Percentiles rank a stretch among this genome's conserved stretches.
phyloP scores from a whole-genome alignment of 2,888 invertebrate species.

The Nephrotoma guestfalica region DNA sequence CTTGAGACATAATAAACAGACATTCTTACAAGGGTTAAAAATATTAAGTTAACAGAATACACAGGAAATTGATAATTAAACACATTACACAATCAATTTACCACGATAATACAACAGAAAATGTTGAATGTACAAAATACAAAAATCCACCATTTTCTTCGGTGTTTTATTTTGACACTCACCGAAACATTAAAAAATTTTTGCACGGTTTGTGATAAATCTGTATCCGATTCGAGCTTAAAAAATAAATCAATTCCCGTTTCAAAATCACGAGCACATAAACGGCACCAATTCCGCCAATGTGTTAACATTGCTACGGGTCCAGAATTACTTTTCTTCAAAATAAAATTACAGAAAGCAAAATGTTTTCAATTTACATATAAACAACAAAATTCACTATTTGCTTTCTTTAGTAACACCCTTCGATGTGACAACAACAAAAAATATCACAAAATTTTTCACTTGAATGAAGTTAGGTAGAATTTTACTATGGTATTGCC shows the following conservation, averaged over 20 bases:
- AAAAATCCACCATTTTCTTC: neutral
- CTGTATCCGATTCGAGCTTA: constrained; percentile 9
- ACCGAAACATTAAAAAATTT: constrained; percentile 10
- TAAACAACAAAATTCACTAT: neutral
- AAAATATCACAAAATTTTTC: neutral
- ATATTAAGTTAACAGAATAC: neutral
- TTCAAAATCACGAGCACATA: constrained; percentile 11
- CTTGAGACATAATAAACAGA: neutral
- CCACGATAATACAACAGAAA: neutral
- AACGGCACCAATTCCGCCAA: constrained; percentile 13
- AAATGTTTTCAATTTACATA: neutral
- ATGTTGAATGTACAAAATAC: neutral
- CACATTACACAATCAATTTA: neutral
- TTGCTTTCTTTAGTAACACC: neutral
- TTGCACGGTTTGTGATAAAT: constrained; percentile 8
- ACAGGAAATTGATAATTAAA: neutral
- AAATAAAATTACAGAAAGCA: neutral
- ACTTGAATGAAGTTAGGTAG: neutral
- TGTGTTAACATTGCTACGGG: constrained; percentile 7
- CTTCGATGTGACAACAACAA: neutral
- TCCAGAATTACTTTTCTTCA: neutral
- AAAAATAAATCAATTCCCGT: constrained; percentile 9
- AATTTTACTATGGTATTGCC: neutral
- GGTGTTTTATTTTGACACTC: neutral
- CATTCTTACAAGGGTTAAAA: too few relatives aligned